phyloP scores from a whole-genome alignment of 1,140 invertebrate species.

The Colletes gigas region DNA sequence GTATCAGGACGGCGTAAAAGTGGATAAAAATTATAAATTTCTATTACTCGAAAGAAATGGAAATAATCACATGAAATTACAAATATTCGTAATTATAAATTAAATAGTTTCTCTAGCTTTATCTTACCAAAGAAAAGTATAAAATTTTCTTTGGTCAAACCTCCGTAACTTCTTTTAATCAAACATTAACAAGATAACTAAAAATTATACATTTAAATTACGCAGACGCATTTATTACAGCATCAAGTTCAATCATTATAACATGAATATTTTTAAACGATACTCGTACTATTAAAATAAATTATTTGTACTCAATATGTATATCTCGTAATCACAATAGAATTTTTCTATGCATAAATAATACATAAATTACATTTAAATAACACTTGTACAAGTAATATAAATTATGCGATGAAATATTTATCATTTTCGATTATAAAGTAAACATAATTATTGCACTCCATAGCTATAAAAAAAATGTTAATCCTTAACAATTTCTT shows the following conservation, averaged over 20 bases:
- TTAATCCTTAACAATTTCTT: conserved; percentile 38
- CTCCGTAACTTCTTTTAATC: background rate
- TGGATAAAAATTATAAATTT: conserved; percentile 37
- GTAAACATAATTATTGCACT: conserved; percentile 30
- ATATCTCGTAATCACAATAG: conserved; percentile 50
- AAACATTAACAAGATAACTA: conserved; percentile 16
- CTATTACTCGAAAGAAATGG: background rate
- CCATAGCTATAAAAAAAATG: conserved; percentile 12
- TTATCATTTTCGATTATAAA: conserved; percentile 9
- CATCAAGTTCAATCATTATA: conserved; percentile 1
- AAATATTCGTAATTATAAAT: conserved; percentile 19
- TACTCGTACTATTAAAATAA: conserved; percentile 41
- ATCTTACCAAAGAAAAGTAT: conserved; percentile 37
- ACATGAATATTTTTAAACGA: conserved; percentile 20
- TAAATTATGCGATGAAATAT: conserved; percentile 31
- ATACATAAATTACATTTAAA: conserved; percentile 38
- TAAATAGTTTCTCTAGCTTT: conserved; percentile 4
- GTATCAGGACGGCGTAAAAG: conserved; percentile 58
- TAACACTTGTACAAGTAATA: conserved; percentile 24
- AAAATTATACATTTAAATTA: conserved; percentile 30
- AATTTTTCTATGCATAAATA: conserved; percentile 48
- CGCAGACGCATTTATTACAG: conserved; percentile 25
- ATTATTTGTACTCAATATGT: conserved; percentile 59
- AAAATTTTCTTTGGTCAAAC: conserved; percentile 33
- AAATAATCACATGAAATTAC: background rate